Evolutionary conservation across 2,797 vertebrate species (phyloP).

Genomic region (Hirundo rustica): DNA sequence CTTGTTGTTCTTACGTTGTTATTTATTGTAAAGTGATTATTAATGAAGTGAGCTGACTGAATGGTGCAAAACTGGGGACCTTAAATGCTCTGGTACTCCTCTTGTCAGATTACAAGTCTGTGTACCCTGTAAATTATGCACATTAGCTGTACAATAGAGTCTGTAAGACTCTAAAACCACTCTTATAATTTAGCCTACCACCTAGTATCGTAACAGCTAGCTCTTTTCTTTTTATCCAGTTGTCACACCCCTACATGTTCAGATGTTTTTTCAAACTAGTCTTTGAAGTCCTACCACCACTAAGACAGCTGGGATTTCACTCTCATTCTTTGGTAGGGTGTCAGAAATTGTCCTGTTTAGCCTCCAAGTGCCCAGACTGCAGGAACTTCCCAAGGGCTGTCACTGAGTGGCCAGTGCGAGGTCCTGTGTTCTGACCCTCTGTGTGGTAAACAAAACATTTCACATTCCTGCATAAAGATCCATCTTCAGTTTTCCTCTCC

Average conservation of each 20-base stretch:
- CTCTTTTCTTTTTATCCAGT: background rate
- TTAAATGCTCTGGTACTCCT: background rate
- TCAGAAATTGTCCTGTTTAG: background rate
- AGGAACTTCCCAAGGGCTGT: background rate
- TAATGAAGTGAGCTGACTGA: background rate
- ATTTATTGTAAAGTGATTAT: background rate
- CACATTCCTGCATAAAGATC: background rate
- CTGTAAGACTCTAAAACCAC: background rate
- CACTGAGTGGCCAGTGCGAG: background rate
- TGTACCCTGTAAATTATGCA: background rate
- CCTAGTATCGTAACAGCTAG: background rate
- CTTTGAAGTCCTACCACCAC: background rate
- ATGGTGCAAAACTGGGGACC: background rate
- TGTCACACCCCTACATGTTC: background rate
- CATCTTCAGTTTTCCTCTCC: background rate
- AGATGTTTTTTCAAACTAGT: background rate
- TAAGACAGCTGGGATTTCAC: background rate
- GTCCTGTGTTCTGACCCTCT: accelerated
- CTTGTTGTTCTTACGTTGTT: background rate
- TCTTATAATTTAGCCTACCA: background rate
- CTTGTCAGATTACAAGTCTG: background rate
- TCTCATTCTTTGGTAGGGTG: background rate
- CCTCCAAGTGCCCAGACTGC: background rate
- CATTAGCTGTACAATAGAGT: background rate
- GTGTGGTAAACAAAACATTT: background rate